phyloP scores from a whole-genome alignment of 2,888 invertebrate genomes.

The Neoitamus cyanurus region DNA sequence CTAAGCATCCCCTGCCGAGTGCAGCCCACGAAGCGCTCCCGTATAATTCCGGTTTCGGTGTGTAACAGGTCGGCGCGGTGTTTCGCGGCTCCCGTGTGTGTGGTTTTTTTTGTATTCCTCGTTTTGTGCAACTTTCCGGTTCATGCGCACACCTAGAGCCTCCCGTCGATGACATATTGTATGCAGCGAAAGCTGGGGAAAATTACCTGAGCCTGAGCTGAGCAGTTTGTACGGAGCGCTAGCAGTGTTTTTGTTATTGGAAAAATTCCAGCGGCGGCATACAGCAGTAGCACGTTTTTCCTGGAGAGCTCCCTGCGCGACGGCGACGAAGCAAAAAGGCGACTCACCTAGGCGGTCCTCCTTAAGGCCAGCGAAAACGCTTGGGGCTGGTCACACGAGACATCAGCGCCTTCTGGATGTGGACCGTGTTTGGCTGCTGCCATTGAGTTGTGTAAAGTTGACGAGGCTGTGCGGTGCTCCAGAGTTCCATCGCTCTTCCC shows the following conservation, averaged over 20 bases:
- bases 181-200: background rate
- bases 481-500: background rate
- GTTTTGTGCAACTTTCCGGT: background rate
- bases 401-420: slow-evolving; percentile 6
- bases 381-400: background rate
- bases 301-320: background rate
- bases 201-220: background rate
- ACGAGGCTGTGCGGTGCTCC: background rate
- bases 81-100: background rate
- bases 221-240: background rate
- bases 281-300: background rate
- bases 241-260: background rate
- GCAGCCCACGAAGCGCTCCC: background rate
- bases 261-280: background rate
- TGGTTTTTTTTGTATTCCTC: background rate
- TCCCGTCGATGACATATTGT: background rate
- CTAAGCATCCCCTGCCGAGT: background rate
- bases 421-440: background rate
- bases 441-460: slow-evolving; percentile 14
- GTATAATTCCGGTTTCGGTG: background rate
- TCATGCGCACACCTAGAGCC: background rate
- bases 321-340: background rate
- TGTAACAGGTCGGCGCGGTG: background rate
- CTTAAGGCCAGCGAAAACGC: background rate
- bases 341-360: background rate